Base-by-base conservation (phyloP, 2,797 vertebrate species). In the Anabas testudineus region DNA sequence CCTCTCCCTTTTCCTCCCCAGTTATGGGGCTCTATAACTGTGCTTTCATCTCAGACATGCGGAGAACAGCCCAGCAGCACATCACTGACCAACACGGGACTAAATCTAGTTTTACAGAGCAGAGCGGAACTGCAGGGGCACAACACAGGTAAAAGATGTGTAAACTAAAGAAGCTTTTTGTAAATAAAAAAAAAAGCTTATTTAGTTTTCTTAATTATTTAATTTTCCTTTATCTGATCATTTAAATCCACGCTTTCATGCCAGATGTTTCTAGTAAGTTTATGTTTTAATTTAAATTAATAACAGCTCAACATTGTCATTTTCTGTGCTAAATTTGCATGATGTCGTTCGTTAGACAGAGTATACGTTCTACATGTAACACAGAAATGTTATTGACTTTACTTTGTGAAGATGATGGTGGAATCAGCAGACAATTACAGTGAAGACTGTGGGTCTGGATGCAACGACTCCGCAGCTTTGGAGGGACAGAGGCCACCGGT, bases 31-130 rank as follows among this genome's bases (percentile, higher is more conserved):
- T 56, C 45, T 77, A 67, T 77, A 70, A 58, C 42, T 28, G 51
- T 1, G 65, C 80, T 87, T 71, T 87, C 68, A 86, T 87, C 65
- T 74, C 56, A 74, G 67, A 79, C 39, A 73, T 63, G 70, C 62
- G 13, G 69, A 71, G 63, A 75, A 37, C 65, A 54, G 51, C 48
- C 15, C 39, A 48, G 34, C 48, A 64, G 73, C 51, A 4, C 26
- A 12, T 37, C 43, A 3, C 26, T 5, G 52, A 2, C 51, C 18
- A 41, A 53, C 45, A 52, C 21, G 0, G 34, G 52, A 51, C 48
- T 42, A 12, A 69, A 66, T 24, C 47, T 51, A 10, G 10, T 18
- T 60, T 39, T 32, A 2, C 7, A 57, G 34, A 39, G 34, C 12
- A 12, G 7, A 78, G 37, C 28, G 36, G 19, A 15, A 3, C 67